Percentiles rank a stretch among this genome's conserved stretches.
phyloP scores from a whole-genome alignment of 2,888 invertebrate species.

The Electrophaes corylata region DNA sequence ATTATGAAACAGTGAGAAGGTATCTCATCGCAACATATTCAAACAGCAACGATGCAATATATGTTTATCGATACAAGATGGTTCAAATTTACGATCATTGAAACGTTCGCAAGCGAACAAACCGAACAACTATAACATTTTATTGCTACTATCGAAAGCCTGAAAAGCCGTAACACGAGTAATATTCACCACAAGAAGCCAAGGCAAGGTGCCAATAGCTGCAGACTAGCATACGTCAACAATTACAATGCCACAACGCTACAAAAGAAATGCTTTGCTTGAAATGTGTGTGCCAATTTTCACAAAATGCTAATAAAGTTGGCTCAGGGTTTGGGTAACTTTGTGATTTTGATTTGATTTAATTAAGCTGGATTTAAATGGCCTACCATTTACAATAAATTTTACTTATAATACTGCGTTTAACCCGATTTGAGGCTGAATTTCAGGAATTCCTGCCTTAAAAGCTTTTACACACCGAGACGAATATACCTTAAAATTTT shows the following conservation, averaged over 20 bases:
- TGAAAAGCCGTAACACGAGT: slow-evolving; percentile 65
- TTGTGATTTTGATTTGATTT: too few species aligned
- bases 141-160: slow-evolving; percentile 68
- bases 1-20: background rate
- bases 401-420: too few species aligned
- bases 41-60: slow-evolving; percentile 49
- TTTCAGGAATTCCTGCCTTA: too few species aligned
- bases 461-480: too few species aligned
- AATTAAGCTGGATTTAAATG: too few species aligned
- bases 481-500: too few species aligned
- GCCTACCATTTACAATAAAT: too few species aligned
- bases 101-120: slow-evolving; percentile 62
- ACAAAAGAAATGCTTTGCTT: slow-evolving; percentile 22
- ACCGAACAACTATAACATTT: slow-evolving; percentile 69
- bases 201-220: slow-evolving; percentile 68
- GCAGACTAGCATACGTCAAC: slow-evolving; percentile 28
- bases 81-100: slow-evolving; percentile 65
- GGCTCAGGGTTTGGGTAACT: background rate
- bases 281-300: slow-evolving; percentile 19
- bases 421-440: too few species aligned
- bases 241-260: slow-evolving; percentile 26
- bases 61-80: slow-evolving; percentile 64
- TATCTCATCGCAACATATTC: slow-evolving; percentile 10
- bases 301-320: slow-evolving; percentile 16
- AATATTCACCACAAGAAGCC: slow-evolving; percentile 62